Evolutionary conservation across 64 coral and sea anemone genomes (phyloP).

Genomic region (Stichodactyla mertensii): DNA sequence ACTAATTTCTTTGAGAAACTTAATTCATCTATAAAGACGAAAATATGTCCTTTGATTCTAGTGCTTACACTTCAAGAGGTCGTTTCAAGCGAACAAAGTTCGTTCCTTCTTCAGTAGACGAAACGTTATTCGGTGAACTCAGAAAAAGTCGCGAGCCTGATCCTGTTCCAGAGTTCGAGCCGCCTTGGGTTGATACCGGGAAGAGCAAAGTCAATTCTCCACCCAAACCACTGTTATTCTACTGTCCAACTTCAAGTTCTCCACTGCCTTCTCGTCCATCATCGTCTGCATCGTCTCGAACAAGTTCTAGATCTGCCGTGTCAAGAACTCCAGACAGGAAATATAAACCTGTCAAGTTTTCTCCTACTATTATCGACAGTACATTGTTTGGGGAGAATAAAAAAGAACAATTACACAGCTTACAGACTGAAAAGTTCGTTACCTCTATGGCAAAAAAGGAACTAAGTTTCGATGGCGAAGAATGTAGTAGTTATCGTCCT

Average conservation of each 20-base stretch:
- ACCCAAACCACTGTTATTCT: constrained; percentile 76
- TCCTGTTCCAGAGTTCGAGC: constrained; percentile 56
- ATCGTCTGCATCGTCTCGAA: constrained; percentile 20
- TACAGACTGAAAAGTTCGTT: constrained; percentile 15
- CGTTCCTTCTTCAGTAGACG: constrained; percentile 60
- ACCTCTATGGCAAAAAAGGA: not conserved
- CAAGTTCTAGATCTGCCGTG: not conserved
- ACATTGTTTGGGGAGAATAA: constrained; percentile 71
- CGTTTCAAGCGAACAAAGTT: constrained; percentile 38
- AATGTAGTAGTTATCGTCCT: not conserved
- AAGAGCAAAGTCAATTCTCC: constrained; percentile 53
- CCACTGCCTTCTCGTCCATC: constrained; percentile 11
- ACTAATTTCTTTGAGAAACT: not conserved
- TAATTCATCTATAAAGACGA: not conserved
- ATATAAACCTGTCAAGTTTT: constrained; percentile 74
- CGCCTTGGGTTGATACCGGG: constrained; percentile 71
- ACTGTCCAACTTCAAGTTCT: constrained; percentile 48
- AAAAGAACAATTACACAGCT: constrained; percentile 36
- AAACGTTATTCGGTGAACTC: constrained; percentile 71
- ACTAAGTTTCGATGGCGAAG: not conserved
- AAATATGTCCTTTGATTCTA: not conserved
- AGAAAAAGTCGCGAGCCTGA: constrained; percentile 52
- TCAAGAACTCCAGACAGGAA: constrained; percentile 29
- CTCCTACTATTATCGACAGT: constrained; percentile 59
- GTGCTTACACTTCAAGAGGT: constrained; percentile 12